phyloP scores from a whole-genome alignment of 2,888 invertebrate species.

The Cheilosia impressa region DNA sequence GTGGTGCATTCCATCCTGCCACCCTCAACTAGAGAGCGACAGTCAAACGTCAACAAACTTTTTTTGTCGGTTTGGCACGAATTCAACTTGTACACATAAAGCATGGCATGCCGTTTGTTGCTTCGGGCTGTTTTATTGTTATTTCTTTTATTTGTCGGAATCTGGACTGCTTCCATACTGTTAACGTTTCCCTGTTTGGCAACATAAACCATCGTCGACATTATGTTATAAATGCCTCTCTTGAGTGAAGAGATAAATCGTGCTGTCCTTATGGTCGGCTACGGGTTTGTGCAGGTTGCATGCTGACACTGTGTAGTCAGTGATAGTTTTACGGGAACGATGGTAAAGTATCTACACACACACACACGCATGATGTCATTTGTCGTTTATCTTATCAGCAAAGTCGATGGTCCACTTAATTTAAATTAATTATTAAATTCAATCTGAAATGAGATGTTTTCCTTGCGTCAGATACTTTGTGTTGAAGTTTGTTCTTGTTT shows the following conservation, averaged over 20 bases:
- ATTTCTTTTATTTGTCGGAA: slow-evolving; percentile 47
- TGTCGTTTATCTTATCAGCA: not conserved
- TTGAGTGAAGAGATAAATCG: slow-evolving; percentile 51
- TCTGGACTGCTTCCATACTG: not conserved
- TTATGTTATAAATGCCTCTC: slow-evolving; percentile 37
- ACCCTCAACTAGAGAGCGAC: slow-evolving; percentile 51
- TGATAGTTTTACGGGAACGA: slow-evolving; percentile 25
- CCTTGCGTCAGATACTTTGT: not conserved
- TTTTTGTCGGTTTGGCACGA: slow-evolving; percentile 63
- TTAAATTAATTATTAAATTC: slow-evolving; percentile 16
- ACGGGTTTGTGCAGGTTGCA: slow-evolving; percentile 1
- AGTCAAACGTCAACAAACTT: slow-evolving; percentile 69
- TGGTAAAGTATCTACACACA: slow-evolving; percentile 5
- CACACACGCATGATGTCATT: slow-evolving; percentile 1
- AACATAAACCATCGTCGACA: slow-evolving; percentile 38
- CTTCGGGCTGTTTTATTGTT: slow-evolving; percentile 64
- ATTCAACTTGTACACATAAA: slow-evolving; percentile 53
- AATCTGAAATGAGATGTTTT: slow-evolving; percentile 12
- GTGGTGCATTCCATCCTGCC: slow-evolving; percentile 49
- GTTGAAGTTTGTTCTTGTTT: not conserved
- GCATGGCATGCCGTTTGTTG: slow-evolving; percentile 68
- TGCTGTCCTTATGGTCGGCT: slow-evolving; percentile 54
- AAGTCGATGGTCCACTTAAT: slow-evolving; percentile 16
- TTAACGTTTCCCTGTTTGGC: slow-evolving; percentile 48
- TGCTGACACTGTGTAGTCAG: slow-evolving; percentile 30